Base-by-base conservation (phyloP, 1,140 invertebrate genomes). In the Panulirus ornatus region DNA sequence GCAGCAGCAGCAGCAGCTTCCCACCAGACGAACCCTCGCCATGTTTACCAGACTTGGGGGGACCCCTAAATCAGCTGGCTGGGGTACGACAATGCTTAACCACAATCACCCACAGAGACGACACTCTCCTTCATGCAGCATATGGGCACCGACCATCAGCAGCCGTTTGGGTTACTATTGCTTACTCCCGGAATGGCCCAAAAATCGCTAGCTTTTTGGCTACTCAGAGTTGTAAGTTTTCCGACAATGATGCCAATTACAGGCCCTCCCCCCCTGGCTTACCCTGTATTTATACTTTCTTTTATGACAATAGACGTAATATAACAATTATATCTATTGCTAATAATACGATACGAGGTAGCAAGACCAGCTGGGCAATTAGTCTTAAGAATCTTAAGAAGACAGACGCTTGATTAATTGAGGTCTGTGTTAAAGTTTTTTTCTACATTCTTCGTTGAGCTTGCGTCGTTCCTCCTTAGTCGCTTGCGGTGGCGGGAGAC, bases 101-200 rank as follows among this genome's bases (percentile, higher is more conserved):
- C 78, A 81, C 78, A 81, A 81, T 81, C 78, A 81, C 78, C 78
- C 47, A 81, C 54, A 81, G 54, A 81, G 78, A 81, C 78, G 78
- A 16, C 76, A 51, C 78, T 42, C 78, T 81, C 47, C 78, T 58
- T 81, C 78, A 81, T 81, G 78, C 78, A 58, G 78, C 78, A 81
- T 81, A 81, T 81, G 78, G 44, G 47, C 78, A n/a, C 27, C 47
- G 78, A 81, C 78, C 27, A 81, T 81, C 78, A 81, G 78, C 78
- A 58, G 14, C 5, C 40, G 5, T 42, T n/a, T 44, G 78, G 16
- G 78, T 30, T 51, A 30, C 30, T 36, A 58, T 47, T 51, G 38
- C 76, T 42, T 79, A 34, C 42, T 42, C 40, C 78, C 78, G 16
- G 34, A 58, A 36, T 51, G n/a, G 47, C 47, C 47, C 42, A 81